Percentiles rank a stretch among this genome's conserved stretches.
Evolutionary conservation across 2,888 invertebrate genomes (phyloP).

Genomic region (Phengaris arion): DNA sequence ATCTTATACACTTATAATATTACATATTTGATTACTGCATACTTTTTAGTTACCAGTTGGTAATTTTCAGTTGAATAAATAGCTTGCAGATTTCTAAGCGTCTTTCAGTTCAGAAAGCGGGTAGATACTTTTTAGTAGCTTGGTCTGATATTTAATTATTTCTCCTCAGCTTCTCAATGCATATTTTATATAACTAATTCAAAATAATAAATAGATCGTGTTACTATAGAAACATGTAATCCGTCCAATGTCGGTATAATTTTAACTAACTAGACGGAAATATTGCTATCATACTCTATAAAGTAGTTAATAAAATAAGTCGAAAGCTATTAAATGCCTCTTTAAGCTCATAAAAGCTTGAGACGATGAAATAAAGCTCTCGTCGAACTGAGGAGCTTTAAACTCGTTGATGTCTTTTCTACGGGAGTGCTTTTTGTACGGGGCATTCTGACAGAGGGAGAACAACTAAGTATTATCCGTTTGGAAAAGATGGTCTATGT

Average conservation of each 20-base stretch:
- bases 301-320: not conserved
- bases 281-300: not conserved
- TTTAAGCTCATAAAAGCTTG: not conserved
- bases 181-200: too few species aligned
- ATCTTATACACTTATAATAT: too few species aligned
- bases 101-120: too few species aligned
- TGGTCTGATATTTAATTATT: too few species aligned
- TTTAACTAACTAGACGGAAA: not conserved
- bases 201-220: not conserved
- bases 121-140: too few species aligned
- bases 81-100: too few species aligned
- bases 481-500: too few species aligned
- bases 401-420: slow-evolving; percentile 6
- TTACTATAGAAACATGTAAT: not conserved
- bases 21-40: too few species aligned
- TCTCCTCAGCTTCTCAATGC: too few species aligned
- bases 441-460: not conserved
- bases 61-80: too few species aligned
- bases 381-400: not conserved
- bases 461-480: too few species aligned
- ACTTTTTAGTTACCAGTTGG: too few species aligned
- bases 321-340: not conserved
- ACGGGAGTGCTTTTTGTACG: not conserved
- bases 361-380: not conserved
- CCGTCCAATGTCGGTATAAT: not conserved